These are phyloP conservation scores for Arion vulgaris DNA, from an alignment of 1,140 invertebrate species.

Conservation along the genomic window DNA sequence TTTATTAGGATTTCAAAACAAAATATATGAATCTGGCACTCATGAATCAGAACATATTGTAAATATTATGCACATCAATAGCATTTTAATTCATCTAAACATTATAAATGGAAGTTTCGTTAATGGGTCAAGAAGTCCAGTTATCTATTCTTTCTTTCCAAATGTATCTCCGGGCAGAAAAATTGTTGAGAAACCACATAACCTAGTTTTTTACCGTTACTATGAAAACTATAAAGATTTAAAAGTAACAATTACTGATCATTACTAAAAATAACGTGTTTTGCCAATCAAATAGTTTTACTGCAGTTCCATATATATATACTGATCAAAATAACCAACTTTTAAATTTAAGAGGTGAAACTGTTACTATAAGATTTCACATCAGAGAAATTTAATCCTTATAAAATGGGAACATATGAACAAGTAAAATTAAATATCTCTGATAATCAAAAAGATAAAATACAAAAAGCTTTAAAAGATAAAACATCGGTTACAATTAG, in stretches of 20 bases:
- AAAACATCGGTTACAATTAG: neutral
- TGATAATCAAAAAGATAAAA: slow-evolving; percentile 3
- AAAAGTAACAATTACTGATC: slow-evolving; percentile 1
- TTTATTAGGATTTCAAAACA: slow-evolving; percentile 4
- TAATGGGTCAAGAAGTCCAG: neutral
- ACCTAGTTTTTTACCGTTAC: neutral
- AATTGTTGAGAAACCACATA: neutral
- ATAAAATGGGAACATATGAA: neutral
- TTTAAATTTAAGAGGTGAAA: slow-evolving; percentile 6
- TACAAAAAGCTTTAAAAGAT: neutral
- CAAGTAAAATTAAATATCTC: neutral
- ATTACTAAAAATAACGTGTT: too few relatives aligned
- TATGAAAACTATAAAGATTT: slow-evolving; percentile 1
- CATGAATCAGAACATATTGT: slow-evolving; percentile 3
- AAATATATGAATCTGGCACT: neutral
- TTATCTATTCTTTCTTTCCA: neutral
- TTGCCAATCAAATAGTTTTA: too few relatives aligned
- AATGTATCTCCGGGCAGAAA: neutral
- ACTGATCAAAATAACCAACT: neutral
- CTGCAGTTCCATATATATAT: too few relatives aligned
- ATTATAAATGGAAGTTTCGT: neutral
- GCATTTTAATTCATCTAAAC: slow-evolving; percentile 6
- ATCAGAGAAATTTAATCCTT: neutral
- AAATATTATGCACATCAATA: neutral
- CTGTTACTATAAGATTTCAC: neutral